Evolutionary conservation across 2,797 vertebrate species (phyloP), one percentile per base, ranked within the genome.

Genomic region (Glossophaga mutica): DNA sequence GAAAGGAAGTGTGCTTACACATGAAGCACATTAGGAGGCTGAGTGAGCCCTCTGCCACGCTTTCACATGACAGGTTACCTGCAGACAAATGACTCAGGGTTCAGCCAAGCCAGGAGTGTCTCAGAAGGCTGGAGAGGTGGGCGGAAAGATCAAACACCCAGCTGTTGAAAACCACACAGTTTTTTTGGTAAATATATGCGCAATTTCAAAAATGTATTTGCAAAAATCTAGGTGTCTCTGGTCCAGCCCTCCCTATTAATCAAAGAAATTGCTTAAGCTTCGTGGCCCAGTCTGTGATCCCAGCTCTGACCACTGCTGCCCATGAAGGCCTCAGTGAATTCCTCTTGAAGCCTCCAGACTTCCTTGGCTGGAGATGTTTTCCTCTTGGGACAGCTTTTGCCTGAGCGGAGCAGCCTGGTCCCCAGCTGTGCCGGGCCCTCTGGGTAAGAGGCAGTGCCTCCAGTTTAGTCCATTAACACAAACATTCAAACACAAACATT

Each of bases 401-500:
- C 87, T 24, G 65, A 71, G 71, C 82, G 37, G 89, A 96, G 91
- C 73, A 1, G 97, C 93, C 96, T 89, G 96, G 95, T 78, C 96
- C 96, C 96, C 91, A 92, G 94, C 95, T 96, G 93, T 37, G 96
- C 74, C 0, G 55, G 84, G 96, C 81, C 42, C 57, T 96, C 92
- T 87, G 59, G 81, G 96, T 96, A 94, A 97, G 90, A 94, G 97
- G 96, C 97, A 96, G 86, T 70, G 89, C 91, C 94, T 97, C 97
- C 96, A 96, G 96, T 90, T 96, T 71, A 95, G 97, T 92, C 96
- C 87, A 97, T 96, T 96, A 97, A 97, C 97, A 96, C 97, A 97
- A 97, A 97, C 96, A 97, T 97, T 95, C 96, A 95, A 97, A 97
- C 96, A 96, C 97, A 97, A 98, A 98, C 97, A 96, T 92, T 92